These are phyloP conservation scores for Syngnathus rostellatus DNA, from an alignment of 2,797 vertebrate species.

Conservation along the genomic window DNA sequence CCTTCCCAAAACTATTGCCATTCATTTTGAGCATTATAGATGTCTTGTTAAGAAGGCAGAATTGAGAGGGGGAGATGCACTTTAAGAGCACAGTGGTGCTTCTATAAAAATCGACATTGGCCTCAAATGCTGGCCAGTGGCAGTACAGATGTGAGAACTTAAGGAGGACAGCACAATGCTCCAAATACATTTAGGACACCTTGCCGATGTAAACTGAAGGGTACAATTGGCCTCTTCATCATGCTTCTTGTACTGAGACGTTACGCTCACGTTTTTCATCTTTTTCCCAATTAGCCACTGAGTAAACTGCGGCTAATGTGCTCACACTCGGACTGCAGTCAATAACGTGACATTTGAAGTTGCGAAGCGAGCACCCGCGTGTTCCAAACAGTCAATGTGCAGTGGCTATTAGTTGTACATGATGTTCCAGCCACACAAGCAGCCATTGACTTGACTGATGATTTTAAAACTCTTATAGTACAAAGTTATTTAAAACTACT, in stretches of 20 bases:
- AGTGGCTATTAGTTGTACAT: not conserved
- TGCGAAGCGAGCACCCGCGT: not conserved
- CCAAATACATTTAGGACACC: not conserved
- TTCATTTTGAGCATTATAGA: not conserved
- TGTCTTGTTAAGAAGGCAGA: not conserved
- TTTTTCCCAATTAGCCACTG: slow-evolving; percentile 2
- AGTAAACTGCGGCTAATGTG: not conserved
- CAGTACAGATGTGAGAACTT: not conserved
- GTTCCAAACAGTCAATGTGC: not conserved
- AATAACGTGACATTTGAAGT: slow-evolving; percentile 5
- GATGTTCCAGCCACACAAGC: not conserved
- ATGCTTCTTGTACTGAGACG: not conserved
- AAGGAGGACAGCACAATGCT: not conserved
- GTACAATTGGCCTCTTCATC: not conserved
- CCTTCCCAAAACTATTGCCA: no score
- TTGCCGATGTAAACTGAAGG: not conserved
- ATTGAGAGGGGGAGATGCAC: no score
- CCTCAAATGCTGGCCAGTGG: not conserved
- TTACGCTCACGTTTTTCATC: not conserved
- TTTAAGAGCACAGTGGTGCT: not conserved
- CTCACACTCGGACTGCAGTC: not conserved
- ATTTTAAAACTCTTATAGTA: not conserved
- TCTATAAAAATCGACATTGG: no score
- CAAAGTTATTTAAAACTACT: not conserved
- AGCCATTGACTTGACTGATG: not conserved